Percentiles rank a stretch among this genome's conserved stretches.
Evolutionary conservation across 2,888 invertebrate species (phyloP).

Genomic region (Pseudococcus jackbeardsleyi): DNA sequence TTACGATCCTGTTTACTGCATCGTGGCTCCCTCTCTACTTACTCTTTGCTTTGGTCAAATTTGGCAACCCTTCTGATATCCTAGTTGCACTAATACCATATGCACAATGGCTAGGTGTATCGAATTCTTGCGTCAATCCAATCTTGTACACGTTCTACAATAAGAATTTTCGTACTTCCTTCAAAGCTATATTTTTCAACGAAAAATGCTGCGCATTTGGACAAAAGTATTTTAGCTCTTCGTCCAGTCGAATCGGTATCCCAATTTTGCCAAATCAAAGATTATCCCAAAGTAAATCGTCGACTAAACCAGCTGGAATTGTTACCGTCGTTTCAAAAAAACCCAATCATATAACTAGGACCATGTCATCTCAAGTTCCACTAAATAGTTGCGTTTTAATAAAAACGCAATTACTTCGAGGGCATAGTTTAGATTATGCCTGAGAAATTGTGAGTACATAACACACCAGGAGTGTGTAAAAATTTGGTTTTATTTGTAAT

Average conservation of each 20-base stretch:
- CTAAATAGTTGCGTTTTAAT: neutral
- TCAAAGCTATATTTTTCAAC: neutral
- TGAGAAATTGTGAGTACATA: neutral
- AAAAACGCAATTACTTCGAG: neutral
- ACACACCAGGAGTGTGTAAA: neutral
- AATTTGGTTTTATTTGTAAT: neutral
- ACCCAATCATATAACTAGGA: neutral
- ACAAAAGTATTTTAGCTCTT: neutral
- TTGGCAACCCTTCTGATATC: slow-evolving; percentile 68
- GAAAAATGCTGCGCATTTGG: slow-evolving; percentile 2
- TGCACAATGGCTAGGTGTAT: slow-evolving; percentile 73
- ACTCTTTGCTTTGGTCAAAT: slow-evolving; percentile 70
- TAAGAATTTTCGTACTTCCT: slow-evolving; percentile 70
- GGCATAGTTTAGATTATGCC: neutral
- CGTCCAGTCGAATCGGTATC: neutral
- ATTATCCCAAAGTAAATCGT: neutral
- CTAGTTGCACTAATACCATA: slow-evolving; percentile 70
- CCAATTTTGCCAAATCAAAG: neutral
- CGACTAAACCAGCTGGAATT: neutral
- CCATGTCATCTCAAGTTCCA: neutral
- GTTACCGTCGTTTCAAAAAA: neutral
- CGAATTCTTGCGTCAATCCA: slow-evolving; percentile 75
- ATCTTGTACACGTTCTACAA: slow-evolving; percentile 75
- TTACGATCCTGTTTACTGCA: slow-evolving; percentile 73
- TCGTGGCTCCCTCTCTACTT: slow-evolving; percentile 74